Evolutionary conservation across 1,140 invertebrate genomes (phyloP).

Genomic region (Agraylea sexmaculata): DNA sequence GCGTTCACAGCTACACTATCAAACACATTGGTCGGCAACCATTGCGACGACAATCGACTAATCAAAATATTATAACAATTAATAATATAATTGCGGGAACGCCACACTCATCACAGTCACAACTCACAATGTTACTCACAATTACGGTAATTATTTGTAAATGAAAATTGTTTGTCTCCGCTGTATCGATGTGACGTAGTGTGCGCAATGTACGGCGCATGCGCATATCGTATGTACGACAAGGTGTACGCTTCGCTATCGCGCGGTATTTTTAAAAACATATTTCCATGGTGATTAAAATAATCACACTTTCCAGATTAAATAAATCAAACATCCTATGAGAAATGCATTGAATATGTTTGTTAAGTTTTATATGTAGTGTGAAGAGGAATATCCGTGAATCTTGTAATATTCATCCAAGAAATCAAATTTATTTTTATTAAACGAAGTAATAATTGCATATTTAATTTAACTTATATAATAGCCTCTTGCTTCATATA

Average conservation of each 20-base stretch:
- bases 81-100: constrained; percentile 10
- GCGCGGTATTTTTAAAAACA: constrained; percentile 20
- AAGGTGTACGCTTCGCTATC: constrained; percentile 10
- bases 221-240: constrained; percentile 7
- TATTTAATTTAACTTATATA: constrained; percentile 21
- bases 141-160: background rate
- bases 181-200: background rate
- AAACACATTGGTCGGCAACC: constrained; percentile 1
- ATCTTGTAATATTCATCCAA: background rate
- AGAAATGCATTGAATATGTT: background rate
- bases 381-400: background rate
- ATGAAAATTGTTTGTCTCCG: background rate
- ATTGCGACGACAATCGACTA: background rate
- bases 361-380: background rate
- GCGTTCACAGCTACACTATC: too few relatives aligned
- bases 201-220: constrained; percentile 10
- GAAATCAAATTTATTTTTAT: background rate
- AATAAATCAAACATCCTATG: background rate
- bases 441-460: background rate
- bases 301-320: background rate
- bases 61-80: constrained; percentile 11
- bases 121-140: background rate
- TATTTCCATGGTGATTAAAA: constrained; percentile 13
- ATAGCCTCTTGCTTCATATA: constrained; percentile 32
- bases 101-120: too few relatives aligned